Evolutionary conservation across 1,140 invertebrate genomes (phyloP).

Genomic region (Neoseiulus cucumeris): DNA sequence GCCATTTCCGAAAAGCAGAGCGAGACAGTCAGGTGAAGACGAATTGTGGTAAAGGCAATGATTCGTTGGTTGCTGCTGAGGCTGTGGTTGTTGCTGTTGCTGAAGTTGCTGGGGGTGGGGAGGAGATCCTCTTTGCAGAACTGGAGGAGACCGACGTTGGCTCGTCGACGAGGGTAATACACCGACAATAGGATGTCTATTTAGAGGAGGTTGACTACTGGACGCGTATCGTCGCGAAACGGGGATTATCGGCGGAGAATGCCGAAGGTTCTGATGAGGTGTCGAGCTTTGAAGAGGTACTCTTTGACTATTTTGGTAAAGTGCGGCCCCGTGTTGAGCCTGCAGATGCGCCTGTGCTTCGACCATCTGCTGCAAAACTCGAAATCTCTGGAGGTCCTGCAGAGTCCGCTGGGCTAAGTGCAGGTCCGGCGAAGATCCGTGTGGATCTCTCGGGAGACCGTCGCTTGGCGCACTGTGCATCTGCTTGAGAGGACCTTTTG

Average conservation of each 20-base stretch:
- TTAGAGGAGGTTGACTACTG: not conserved
- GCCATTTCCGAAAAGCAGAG: not conserved
- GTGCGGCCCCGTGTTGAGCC: not conserved
- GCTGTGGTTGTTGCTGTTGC: not conserved
- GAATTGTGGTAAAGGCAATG: constrained; percentile 9
- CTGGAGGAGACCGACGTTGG: not conserved
- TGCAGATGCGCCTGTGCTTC: constrained; percentile 6
- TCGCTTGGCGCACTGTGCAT: not conserved
- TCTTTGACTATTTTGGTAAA: not conserved
- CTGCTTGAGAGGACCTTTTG: not conserved
- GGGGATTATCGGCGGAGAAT: not conserved
- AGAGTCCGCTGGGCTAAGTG: not conserved
- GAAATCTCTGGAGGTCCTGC: constrained; percentile 1
- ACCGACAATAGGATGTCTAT: not conserved
- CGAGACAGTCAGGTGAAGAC: constrained; percentile 5
- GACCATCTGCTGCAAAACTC: constrained; percentile 1
- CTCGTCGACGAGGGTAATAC: not conserved
- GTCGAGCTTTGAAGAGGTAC: not conserved
- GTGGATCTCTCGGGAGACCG: not conserved
- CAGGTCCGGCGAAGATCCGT: not conserved
- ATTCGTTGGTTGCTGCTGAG: not conserved
- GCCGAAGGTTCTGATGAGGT: not conserved
- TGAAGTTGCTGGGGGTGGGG: not conserved
- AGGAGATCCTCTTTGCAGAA: not conserved
- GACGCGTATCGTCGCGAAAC: constrained; percentile 8